Evolutionary conservation across 2,888 invertebrate species (phyloP).

Genomic region (Neelides folsomi): DNA sequence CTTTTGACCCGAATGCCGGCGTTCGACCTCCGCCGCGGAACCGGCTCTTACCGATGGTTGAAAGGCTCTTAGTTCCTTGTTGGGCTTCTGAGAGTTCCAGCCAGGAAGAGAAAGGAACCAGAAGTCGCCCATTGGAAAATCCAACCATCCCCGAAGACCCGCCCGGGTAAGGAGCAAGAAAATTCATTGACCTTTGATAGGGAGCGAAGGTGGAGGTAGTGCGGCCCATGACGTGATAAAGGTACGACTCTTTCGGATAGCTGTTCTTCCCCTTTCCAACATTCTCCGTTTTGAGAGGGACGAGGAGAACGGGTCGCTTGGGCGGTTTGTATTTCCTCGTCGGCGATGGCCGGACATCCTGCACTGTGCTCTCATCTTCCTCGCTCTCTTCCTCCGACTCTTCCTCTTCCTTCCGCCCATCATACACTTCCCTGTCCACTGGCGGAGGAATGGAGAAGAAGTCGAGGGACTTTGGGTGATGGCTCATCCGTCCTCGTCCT

Average conservation of each 20-base stretch:
- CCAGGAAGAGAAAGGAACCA: conserved; percentile 33
- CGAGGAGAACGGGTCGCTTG: conserved; percentile 27
- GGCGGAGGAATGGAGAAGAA: conserved; percentile 18
- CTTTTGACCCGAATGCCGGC: conserved; percentile 17
- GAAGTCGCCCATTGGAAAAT: conserved; percentile 21
- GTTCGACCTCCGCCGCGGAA: conserved; percentile 5
- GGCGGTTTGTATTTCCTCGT: conserved; percentile 14
- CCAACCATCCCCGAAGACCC: conserved; percentile 6
- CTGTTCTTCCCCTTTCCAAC: conserved; percentile 25
- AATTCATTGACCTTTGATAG: conserved; percentile 34
- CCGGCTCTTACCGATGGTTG: conserved; percentile 8
- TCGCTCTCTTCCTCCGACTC: conserved; percentile 6
- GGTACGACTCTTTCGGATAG: conserved; percentile 33
- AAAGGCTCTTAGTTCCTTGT: conserved; percentile 17
- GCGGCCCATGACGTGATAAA: conserved; percentile 32
- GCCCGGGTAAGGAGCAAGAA: conserved; percentile 17
- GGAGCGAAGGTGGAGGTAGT: conserved; percentile 33
- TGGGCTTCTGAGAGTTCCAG: conserved; percentile 29
- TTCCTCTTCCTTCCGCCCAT: neutral
- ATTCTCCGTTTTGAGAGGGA: conserved; percentile 31
- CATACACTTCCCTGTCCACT: conserved; percentile 3
- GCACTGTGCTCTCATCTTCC: conserved; percentile 9
- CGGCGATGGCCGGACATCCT: conserved; percentile 1
- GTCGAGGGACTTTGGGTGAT: conserved; percentile 10
- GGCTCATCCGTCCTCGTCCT: too few relatives aligned